Evolutionary conservation across 1,140 invertebrate species (phyloP).

Genomic region (Pseudomyrmex concolor): DNA sequence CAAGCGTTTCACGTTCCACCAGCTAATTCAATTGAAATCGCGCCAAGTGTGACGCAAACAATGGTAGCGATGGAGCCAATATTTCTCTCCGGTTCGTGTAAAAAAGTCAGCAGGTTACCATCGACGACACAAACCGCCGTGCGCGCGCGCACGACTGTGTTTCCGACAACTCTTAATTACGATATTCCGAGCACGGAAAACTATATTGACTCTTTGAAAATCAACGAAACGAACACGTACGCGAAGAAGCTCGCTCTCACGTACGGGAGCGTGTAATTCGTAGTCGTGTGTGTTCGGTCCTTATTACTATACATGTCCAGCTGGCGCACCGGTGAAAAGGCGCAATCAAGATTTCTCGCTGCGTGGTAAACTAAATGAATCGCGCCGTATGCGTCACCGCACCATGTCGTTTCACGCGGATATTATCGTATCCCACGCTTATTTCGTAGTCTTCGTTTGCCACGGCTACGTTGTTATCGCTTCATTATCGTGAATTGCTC

Average conservation of each 20-base stretch:
- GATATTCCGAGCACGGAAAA: conserved; percentile 29
- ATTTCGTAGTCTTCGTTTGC: conserved; percentile 35
- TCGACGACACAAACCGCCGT: conserved; percentile 18
- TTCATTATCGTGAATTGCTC: conserved; percentile 22
- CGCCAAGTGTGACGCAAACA: conserved; percentile 57
- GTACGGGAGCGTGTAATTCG: conserved; percentile 4
- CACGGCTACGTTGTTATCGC: background rate
- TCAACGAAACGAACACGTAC: conserved; percentile 55
- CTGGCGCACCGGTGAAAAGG: conserved; percentile 62
- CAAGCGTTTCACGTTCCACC: conserved; percentile 50
- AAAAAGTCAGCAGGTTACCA: conserved; percentile 60
- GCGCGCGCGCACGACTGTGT: conserved; percentile 12
- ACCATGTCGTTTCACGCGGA: conserved; percentile 20
- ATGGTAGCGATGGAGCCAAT: conserved; percentile 58
- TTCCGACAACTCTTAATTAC: conserved; percentile 52
- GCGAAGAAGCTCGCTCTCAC: conserved; percentile 7
- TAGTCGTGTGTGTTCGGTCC: conserved; percentile 45
- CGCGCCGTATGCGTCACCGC: conserved; percentile 42
- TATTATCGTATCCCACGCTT: background rate
- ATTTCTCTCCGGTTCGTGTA: conserved; percentile 46
- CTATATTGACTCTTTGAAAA: conserved; percentile 70
- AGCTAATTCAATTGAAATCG: conserved; percentile 56
- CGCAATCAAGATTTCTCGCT: conserved; percentile 73
- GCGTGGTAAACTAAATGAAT: conserved; percentile 21
- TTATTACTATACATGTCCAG: conserved; percentile 58